Evolutionary conservation across 2,113 vertebrate species (phyloP).

Genomic region (Oncorhynchus tshawytscha): DNA sequence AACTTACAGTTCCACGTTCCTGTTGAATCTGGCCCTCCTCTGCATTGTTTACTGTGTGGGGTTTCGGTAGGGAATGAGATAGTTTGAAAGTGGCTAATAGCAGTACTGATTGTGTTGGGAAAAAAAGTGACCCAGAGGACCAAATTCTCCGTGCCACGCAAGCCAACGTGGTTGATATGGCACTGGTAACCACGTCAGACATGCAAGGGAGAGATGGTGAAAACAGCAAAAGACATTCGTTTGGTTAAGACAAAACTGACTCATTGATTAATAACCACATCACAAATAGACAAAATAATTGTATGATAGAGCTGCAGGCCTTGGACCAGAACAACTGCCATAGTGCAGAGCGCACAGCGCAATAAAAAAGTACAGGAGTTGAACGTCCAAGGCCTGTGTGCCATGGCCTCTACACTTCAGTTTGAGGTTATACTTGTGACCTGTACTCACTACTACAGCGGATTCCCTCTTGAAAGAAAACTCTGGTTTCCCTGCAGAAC

Average conservation of each 20-base stretch:
- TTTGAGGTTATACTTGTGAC: constrained; percentile 58
- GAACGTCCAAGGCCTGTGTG: constrained; percentile 58
- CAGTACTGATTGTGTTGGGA: constrained; percentile 39
- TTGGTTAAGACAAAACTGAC: constrained; percentile 63
- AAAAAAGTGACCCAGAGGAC: constrained; percentile 22
- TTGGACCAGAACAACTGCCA: constrained; percentile 59
- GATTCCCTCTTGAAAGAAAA: constrained; percentile 49
- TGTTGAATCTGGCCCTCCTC: constrained; percentile 57
- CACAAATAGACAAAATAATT: constrained; percentile 63
- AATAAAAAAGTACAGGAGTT: constrained; percentile 68
- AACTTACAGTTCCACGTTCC: constrained; percentile 15
- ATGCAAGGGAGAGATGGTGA: neutral
- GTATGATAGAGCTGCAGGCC: constrained; percentile 62
- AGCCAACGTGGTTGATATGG: constrained; percentile 43
- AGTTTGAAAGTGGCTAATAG: constrained; percentile 19
- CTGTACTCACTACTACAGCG: constrained; percentile 56
- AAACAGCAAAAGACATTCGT: constrained; percentile 51
- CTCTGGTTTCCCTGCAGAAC: constrained; percentile 68
- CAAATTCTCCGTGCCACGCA: constrained; percentile 24
- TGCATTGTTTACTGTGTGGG: constrained; percentile 47
- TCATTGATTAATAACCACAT: constrained; percentile 54
- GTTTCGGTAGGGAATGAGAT: constrained; percentile 7
- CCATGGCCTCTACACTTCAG: constrained; percentile 62
- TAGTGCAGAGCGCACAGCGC: constrained; percentile 81
- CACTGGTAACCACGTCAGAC: constrained; percentile 44